Base-by-base conservation (phyloP, 2,797 vertebrate genomes). In the Crenichthys baileyi region DNA sequence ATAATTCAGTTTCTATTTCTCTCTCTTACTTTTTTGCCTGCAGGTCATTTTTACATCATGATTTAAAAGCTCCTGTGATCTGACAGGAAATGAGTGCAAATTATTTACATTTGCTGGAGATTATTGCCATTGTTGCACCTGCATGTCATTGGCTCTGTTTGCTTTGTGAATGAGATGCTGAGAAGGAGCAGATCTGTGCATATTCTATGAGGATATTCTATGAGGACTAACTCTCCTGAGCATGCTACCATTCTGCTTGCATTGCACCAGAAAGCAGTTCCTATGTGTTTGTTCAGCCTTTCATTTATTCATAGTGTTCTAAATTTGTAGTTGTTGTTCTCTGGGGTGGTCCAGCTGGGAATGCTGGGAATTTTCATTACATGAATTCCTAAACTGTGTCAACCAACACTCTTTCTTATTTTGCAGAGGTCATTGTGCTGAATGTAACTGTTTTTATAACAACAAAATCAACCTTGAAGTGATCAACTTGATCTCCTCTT, bases 321-420 rank as follows among this genome's bases (percentile, higher is more conserved):
- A 39, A 77, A 85, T 77, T 61, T 81, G 70, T 36, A 4, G 70
- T 36, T 79, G 53, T 76, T 77, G 73, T 76, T 71, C 63, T 88
- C 78, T 76, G 68, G 70, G 73, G 77, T 26, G 76, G 74, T 82
- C 56, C 78, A 63, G 65, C 73, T 78, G 79, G 75, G 81, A 86
- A 84, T 83, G 72, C 76, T 78, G 79, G 80, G 84, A 87, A 87
- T 82, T 78, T 88, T 74, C 53, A 50, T 26, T 71, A 67, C 58
- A 76, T 65, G 70, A 46, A 78, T 48, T 48, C 48, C 75, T 77
- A 41, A 29, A 3, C 41, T 18, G 6, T 71, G 71, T 82, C 81
- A 80, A 44, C 13, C 36, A 4, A 8, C 0, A 56, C 2, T 60
- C 68, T 71, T 78, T 87, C 82, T 61, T 79, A 22, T 87, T 81